Percentiles rank a stretch among this genome's conserved stretches.
Evolutionary conservation across 2,888 invertebrate species (phyloP).

Genomic region (Actias luna): DNA sequence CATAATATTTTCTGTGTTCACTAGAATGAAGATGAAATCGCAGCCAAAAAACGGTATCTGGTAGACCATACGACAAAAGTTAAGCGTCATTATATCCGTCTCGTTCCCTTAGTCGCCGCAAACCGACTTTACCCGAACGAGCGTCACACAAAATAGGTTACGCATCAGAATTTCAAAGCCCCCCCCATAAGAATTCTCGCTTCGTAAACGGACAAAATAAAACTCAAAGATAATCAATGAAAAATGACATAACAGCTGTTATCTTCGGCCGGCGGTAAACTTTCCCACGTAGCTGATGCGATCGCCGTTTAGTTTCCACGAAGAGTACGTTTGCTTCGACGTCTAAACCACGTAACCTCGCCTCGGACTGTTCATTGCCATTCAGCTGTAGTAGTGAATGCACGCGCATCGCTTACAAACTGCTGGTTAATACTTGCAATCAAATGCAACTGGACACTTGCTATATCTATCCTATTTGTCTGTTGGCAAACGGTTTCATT

Average conservation of each 20-base stretch:
- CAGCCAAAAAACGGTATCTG: too few species aligned
- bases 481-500: background rate
- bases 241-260: background rate
- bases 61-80: too few species aligned
- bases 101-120: too few species aligned
- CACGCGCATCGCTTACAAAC: slow-evolving; percentile 2
- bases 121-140: too few species aligned
- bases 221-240: background rate
- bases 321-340: background rate
- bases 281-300: background rate
- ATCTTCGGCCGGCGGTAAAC: background rate
- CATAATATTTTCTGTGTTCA: too few species aligned
- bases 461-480: background rate
- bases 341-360: background rate
- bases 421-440: background rate
- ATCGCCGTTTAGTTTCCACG: background rate
- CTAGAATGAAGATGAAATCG: too few species aligned
- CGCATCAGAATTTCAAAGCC: too few species aligned
- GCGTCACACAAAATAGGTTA: too few species aligned
- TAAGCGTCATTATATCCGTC: too few species aligned
- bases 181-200: too few species aligned
- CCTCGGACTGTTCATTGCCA: background rate
- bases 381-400: background rate
- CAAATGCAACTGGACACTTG: background rate
- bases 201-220: too few species aligned